Conservation (phyloP, 2,113 vertebrate genomes). For the Engraulis encrasicolus region DNA sequence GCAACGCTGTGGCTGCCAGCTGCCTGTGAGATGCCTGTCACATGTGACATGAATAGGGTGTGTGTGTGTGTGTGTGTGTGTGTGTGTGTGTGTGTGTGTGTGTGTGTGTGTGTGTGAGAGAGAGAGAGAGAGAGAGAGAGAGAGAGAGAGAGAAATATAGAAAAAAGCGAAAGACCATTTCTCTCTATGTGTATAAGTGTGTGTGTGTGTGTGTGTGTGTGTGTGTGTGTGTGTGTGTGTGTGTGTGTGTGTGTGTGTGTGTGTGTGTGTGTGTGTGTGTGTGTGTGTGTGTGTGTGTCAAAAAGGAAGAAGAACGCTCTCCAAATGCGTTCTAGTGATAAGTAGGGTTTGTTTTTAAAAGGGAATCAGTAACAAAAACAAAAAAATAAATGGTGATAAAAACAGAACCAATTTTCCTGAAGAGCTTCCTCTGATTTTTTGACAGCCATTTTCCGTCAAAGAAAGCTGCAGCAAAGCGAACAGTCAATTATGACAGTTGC, state of each 20-base stretch:
- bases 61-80: neutral
- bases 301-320: too few species aligned
- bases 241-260: neutral
- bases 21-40: conserved; percentile 15
- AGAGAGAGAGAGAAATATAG: too few species aligned
- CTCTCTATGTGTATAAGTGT: too few species aligned
- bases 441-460: conserved; percentile 57
- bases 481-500: conserved; percentile 56
- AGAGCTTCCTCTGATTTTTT: conserved; percentile 39
- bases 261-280: neutral
- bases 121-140: too few species aligned
- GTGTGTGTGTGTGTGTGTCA: too few species aligned
- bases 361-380: neutral
- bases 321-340: neutral
- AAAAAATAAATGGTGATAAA: neutral
- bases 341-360: neutral
- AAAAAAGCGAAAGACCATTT: too few species aligned
- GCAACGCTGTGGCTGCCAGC: neutral
- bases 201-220: too few species aligned
- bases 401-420: neutral
- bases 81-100: neutral
- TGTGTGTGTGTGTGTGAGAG: neutral
- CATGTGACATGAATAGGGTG: neutral
- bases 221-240: neutral
- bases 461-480: conserved; percentile 52